A percentile compares a stretch with the other conserved stretches of the same genome.
These are phyloP conservation scores for Picus viridis DNA, from an alignment of 2,797 vertebrate species.

Conservation along the genomic window DNA sequence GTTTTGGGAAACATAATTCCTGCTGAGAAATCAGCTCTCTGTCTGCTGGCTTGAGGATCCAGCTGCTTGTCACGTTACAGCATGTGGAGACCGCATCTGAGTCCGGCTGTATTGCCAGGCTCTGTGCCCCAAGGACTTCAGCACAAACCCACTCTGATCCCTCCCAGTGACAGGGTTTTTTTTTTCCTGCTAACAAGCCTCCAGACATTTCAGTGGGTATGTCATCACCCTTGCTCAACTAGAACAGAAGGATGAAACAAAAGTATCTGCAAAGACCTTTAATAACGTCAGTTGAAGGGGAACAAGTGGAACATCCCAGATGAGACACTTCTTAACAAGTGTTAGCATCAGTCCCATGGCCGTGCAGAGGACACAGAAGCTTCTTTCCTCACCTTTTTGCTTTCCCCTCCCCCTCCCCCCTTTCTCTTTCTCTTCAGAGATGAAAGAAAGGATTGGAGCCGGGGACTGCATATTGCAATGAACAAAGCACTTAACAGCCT, in stretches of 20 bases:
- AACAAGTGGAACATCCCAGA: slow-evolving; percentile 70
- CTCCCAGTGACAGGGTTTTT: slow-evolving; percentile 68
- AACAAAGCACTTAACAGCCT: slow-evolving; percentile 54
- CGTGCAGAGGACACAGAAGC: not conserved
- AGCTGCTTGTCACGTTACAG: slow-evolving; percentile 76
- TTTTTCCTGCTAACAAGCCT: slow-evolving; percentile 80
- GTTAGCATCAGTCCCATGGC: not conserved
- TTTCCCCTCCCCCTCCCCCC: not conserved
- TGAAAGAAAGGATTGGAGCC: slow-evolving; percentile 41
- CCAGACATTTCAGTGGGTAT: slow-evolving; percentile 78
- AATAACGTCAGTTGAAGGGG: slow-evolving; percentile 70
- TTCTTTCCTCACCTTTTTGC: not conserved
- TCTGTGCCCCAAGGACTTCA: slow-evolving; percentile 72
- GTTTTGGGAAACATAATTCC: slow-evolving; percentile 58
- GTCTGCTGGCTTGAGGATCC: slow-evolving; percentile 63
- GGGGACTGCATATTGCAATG: slow-evolving; percentile 28
- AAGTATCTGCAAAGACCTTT: slow-evolving; percentile 77
- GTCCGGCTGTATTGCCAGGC: slow-evolving; percentile 74
- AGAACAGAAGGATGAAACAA: slow-evolving; percentile 75
- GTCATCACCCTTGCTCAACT: slow-evolving; percentile 76
- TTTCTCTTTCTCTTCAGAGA: slow-evolving; percentile 43
- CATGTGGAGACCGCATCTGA: slow-evolving; percentile 60
- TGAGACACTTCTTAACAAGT: slow-evolving; percentile 36
- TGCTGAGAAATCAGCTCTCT: slow-evolving; percentile 50
- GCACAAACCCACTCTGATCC: slow-evolving; percentile 76